Base-by-base conservation (phyloP, 2,113 vertebrate genomes). In the Sturnus vulgaris region DNA sequence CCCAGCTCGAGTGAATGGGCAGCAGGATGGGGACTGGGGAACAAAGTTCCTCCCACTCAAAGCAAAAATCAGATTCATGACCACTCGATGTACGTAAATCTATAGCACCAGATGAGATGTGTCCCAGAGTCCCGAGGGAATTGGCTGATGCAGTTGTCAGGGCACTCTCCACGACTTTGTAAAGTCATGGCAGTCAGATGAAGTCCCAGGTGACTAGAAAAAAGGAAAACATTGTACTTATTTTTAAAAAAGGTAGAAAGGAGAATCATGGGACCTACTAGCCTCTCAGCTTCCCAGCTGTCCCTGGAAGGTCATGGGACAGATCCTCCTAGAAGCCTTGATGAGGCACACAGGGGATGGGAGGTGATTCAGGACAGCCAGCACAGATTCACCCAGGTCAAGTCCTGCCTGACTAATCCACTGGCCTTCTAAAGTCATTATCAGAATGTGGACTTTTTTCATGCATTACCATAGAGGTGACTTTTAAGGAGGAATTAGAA, bases 401-500 rank as follows among this genome's bases (percentile, higher is more conserved):
- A 24, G 15, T 46, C 22, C n/a, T 39, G 12, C 64, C 28, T 61
- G 28, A 86, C 3, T 12, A 33, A 7, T 10, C 20, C 12, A 53
- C 22, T n/a, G 24, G 8, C n/a, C 22, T 69, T 61, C 46, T 60
- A 15, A 4, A 87, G 46, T 14, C 30, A 35, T 50, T 69, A 57
- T 57, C 7, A 9, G 31, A 91, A 69, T 31, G 16, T 10, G 10
- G 21, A 0, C 0, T 1, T 28, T 15, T 71, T 64, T 40, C 53
- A 85, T 64, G 9, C 3, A 16, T 69, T 89, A 56, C 23, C 13
- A 50, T 16, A 50, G 31, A 85, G 10, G 19, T 80, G 46, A 72
- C 40, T 94, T 91, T 80, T 73, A 63, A 85, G 50, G 50, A 82
- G 17, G 50, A 72, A 80, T 61, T 17, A 57, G 57, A 82, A 94